Base-by-base conservation (phyloP, 2,888 invertebrate species). In the Diarsia dahlii region DNA sequence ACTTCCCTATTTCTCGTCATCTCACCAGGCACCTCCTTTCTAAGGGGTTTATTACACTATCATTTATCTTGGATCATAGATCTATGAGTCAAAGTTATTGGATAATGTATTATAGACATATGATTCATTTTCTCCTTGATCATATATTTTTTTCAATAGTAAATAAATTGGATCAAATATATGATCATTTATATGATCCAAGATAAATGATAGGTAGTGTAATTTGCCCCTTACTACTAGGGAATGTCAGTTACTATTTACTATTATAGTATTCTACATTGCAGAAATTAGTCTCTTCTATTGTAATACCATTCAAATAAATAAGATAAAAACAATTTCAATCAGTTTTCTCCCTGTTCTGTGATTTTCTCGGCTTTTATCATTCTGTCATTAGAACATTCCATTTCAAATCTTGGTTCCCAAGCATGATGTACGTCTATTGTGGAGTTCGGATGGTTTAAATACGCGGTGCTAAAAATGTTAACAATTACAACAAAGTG, bases 381-480 rank as follows among this genome's bases (percentile, higher is more conserved):
- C 45, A 45, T 18, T 39, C 50, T 39, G 46, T 58, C 45, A 45
- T n/a, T n/a, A 13, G 0, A 45, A 28, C 6, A 23, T 15, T 63
- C 3, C 13, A 62, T 62, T n/a, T 45, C 52, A 23, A 71, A 10
- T n/a, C 13, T 77, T 68, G 48, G 13, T 46, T 76, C 3, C 18
- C 15, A 68, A 46, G 46, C 46, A 45, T 52, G 15, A 48, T 45
- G 2, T n/a, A n/a, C n/a, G n/a, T n/a, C n/a, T n/a, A n/a, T n/a
- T n/a, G 50, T 20, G 20, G 20, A 23, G 6, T 50, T 34, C 63
- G 66, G 20, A 56, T 45, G 63, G 74, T 74, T 48, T 18, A 34
- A 34, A 18, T 9, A 28, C 13, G 12, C 10, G 34, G 12, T 86
- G 86, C 85, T 85, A 63, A 85, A 85, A 80, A 85, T 86, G 74